Conservation (phyloP, 2,888 invertebrate genomes). For the Gasteruption jaculator region DNA sequence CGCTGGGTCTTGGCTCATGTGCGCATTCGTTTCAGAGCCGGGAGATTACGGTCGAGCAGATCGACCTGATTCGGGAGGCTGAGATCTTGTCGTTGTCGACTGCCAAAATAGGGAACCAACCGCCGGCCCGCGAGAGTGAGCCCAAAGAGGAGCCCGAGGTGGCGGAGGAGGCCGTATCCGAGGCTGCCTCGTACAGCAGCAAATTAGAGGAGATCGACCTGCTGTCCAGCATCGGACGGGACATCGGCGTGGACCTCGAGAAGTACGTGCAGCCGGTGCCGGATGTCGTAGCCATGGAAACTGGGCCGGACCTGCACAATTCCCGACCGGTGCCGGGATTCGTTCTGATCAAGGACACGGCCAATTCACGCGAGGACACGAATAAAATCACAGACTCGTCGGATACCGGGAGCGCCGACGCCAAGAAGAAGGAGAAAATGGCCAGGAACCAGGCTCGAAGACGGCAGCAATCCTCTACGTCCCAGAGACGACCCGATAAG, state of each 20-base stretch:
- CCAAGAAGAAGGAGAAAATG: conserved; percentile 57
- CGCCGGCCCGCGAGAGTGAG: conserved; percentile 1
- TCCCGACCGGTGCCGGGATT: conserved; percentile 11
- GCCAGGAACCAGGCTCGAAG: conserved; percentile 50
- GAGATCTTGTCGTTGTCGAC: conserved; percentile 33
- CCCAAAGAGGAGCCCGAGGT: too few relatives aligned
- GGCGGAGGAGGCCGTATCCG: conserved; percentile 17
- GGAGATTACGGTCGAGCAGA: conserved; percentile 37
- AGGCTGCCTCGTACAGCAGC: conserved; percentile 28
- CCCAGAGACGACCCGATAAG: conserved; percentile 38
- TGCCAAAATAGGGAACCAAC: conserved; percentile 35
- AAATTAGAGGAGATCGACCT: conserved; percentile 47
- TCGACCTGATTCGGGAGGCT: conserved; percentile 44
- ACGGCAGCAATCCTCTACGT: conserved; percentile 46
- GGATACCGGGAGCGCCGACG: conserved; percentile 47
- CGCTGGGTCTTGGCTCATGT: too few relatives aligned
- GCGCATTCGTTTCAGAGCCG: conserved; percentile 26
- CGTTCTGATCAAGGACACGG: conserved; percentile 23
- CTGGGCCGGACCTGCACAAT: conserved; percentile 14
- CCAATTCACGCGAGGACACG: conserved; percentile 37
- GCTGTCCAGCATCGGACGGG: conserved; percentile 44
- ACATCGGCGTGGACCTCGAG: conserved; percentile 43
- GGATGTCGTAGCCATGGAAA: conserved; percentile 48
- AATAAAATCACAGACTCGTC: conserved; percentile 42
- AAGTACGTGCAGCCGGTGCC: conserved; percentile 48